Conservation (phyloP, 2,113 vertebrate species). For the Macaca nemestrina region DNA sequence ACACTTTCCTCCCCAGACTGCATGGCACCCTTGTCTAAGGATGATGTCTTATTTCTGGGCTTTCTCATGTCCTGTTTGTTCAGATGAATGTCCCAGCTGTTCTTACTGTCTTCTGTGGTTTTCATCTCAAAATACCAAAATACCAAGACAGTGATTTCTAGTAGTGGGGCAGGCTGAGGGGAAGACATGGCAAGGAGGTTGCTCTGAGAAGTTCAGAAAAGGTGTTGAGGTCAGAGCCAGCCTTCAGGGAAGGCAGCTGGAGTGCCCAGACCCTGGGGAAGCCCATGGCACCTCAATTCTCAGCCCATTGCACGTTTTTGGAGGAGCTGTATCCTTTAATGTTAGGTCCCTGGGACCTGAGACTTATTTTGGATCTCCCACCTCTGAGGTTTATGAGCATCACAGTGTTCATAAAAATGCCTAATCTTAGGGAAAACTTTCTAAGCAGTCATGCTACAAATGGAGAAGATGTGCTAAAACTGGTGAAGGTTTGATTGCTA, state of each 20-base stretch:
- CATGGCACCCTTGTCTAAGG: not conserved
- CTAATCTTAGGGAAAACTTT: not conserved
- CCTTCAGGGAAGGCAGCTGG: not conserved
- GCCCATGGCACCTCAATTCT: not conserved
- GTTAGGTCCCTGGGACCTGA: rapidly evolving
- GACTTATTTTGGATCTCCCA: not conserved
- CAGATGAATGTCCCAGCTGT: not conserved
- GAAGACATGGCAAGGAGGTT: rapidly evolving
- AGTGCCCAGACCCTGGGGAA: rapidly evolving
- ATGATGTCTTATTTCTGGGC: not conserved
- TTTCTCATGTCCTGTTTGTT: not conserved
- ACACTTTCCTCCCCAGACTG: not conserved
- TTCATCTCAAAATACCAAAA: not conserved
- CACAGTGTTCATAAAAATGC: too few relatives aligned
- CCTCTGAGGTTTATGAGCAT: not conserved
- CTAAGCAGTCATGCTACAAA: not conserved
- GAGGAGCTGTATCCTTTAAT: not conserved
- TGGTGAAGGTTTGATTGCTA: not conserved
- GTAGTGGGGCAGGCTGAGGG: not conserved
- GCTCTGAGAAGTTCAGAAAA: not conserved
- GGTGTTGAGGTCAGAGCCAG: not conserved
- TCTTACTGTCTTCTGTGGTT: rapidly evolving
- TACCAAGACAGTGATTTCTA: not conserved
- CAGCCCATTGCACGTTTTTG: not conserved
- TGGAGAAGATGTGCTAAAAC: not conserved